Conservation (phyloP, 2,888 invertebrate genomes). For the Thalpophila matura region DNA sequence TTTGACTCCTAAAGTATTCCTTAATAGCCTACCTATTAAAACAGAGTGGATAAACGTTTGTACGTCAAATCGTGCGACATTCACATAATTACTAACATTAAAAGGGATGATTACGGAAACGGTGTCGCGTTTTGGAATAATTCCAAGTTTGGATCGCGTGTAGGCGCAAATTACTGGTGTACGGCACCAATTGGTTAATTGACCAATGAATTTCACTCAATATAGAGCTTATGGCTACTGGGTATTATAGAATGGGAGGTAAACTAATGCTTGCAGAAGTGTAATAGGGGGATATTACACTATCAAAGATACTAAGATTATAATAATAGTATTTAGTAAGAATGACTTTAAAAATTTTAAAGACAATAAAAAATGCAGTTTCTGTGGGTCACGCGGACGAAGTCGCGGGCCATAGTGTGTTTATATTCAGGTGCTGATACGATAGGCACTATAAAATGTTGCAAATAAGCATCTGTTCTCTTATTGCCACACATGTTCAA, state of each 20-base stretch:
- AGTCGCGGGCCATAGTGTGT: too few relatives aligned
- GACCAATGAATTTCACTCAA: conserved; percentile 66
- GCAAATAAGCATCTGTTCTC: not conserved
- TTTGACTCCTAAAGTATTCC: conserved; percentile 9
- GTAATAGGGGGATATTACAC: too few relatives aligned
- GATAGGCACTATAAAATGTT: not conserved
- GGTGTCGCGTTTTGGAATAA: conserved; percentile 40
- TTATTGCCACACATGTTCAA: too few relatives aligned
- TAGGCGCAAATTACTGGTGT: conserved; percentile 66
- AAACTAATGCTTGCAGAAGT: not conserved
- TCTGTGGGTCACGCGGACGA: too few relatives aligned
- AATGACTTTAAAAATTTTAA: too few relatives aligned
- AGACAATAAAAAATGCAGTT: too few relatives aligned
- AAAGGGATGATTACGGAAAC: conserved; percentile 43
- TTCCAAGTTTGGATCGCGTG: conserved; percentile 54
- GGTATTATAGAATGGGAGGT: conserved; percentile 1
- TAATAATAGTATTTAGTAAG: too few relatives aligned
- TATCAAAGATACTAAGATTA: too few relatives aligned
- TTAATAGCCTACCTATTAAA: conserved; percentile 31
- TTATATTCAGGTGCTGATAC: too few relatives aligned
- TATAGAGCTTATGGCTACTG: conserved; percentile 21
- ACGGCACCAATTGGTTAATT: conserved; percentile 76
- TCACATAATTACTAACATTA: conserved; percentile 52
- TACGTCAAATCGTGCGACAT: conserved; percentile 37
- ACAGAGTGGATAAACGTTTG: conserved; percentile 50